Base-by-base conservation (phyloP, 64 coral and sea anemone genomes). In the Montipora capricornis region DNA sequence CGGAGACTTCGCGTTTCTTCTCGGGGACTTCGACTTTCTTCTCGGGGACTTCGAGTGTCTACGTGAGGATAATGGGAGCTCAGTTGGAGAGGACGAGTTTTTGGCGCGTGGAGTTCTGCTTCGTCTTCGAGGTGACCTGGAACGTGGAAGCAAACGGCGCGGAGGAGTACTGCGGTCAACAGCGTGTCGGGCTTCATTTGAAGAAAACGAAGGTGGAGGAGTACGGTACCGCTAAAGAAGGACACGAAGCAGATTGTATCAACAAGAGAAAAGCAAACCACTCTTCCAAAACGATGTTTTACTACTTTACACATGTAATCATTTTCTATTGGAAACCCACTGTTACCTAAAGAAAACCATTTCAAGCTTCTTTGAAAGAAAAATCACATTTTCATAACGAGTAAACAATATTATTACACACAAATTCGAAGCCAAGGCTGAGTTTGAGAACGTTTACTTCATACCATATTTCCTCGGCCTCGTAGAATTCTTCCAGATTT, bases 401-500 rank as follows among this genome's bases (percentile, higher is more conserved):
- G 37, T 37, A 2, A 37, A 37, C 2, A 37, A 37, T 2, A 37
- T 37, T 37, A 37, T 37, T 37, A 37, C 37, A 37, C 37, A 37
- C 37, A 37, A 37, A 37, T 15, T 67, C 12, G 20, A 20, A 20
- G 8, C 20, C 5, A 24, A 68, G 4, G 20, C 19, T 71, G 20
- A 71, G 5, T 71, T 46, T 7, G 7, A 87, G n/a, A 46, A 15
- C 9, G 9, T 4, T 4, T 4, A 12, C 46, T 5, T 11, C 77
- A 37, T 48, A 91, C 89, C 89, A 91, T 91, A 50, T 51, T 71
- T 81, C 89, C 89, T 50, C 89, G 55, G 44, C 89, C 89, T 64
- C 89, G 89, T 69, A 91, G 78, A 49, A 91, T 91, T 7, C 89
- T 46, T 74, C 89, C 89, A 50, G 89, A 91, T 20, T 55, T 91